Evolutionary conservation across 2,888 invertebrate species (phyloP).

Genomic region (Thera obeliscata): DNA sequence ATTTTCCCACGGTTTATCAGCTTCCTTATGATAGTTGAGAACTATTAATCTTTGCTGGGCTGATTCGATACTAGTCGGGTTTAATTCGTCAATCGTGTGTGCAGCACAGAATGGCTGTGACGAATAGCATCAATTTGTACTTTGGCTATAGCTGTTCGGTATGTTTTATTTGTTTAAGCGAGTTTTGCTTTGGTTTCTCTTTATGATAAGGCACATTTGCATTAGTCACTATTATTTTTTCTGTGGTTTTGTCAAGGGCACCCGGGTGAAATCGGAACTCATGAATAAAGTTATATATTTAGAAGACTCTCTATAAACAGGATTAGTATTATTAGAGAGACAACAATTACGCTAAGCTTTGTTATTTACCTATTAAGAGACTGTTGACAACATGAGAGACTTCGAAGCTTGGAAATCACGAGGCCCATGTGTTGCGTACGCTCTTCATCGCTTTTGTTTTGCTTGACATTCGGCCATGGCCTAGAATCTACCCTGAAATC

Average conservation of each 20-base stretch:
- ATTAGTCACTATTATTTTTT: slow-evolving; percentile 5
- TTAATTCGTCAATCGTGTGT: slow-evolving; percentile 52
- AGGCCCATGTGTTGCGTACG: slow-evolving; percentile 9
- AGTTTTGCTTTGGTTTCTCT: slow-evolving; percentile 34
- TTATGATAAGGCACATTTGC: slow-evolving; percentile 23
- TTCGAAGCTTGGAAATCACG: slow-evolving; percentile 13
- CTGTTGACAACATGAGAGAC: not conserved
- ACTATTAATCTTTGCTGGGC: slow-evolving; percentile 13
- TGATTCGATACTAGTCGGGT: slow-evolving; percentile 34
- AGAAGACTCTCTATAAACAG: slow-evolving; percentile 1
- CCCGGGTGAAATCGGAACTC: not conserved
- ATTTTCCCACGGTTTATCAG: slow-evolving; percentile 50
- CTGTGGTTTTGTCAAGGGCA: not conserved
- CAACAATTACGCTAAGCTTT: too few relatives aligned
- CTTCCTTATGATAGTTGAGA: slow-evolving; percentile 27
- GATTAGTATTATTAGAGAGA: not conserved
- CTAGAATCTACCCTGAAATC: slow-evolving; percentile 11
- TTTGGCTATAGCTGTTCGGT: slow-evolving; percentile 33
- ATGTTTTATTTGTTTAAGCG: slow-evolving; percentile 38
- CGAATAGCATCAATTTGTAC: slow-evolving; percentile 46
- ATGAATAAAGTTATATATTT: not conserved
- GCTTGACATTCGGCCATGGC: slow-evolving; percentile 16
- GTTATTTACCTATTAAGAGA: not conserved
- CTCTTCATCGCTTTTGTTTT: slow-evolving; percentile 10
- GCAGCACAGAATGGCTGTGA: slow-evolving; percentile 47